Evolutionary conservation across 35 echinoderm and acorn worm genomes (phyloP), one percentile per base, ranked within the genome.

Genomic region (Diadema setosum): DNA sequence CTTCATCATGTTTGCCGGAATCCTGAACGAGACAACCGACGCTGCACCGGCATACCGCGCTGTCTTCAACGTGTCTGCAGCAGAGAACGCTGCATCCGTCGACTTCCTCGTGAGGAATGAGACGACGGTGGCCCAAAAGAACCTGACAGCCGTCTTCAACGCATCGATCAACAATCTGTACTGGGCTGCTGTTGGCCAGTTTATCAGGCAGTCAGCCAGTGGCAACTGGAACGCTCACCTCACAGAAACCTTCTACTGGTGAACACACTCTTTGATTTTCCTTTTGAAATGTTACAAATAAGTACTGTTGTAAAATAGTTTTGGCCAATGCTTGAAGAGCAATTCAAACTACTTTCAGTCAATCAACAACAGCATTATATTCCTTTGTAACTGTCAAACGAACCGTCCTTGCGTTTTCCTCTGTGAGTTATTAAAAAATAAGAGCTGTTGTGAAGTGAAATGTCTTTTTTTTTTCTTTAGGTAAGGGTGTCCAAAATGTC

Each of bases 181-280:
- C 93, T 89, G 56, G 52, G 57, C 92, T 25, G 58, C 48, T 80
- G 88, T 91, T 36, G 82, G 49, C 31, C 88, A 94, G 70, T 85
- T 64, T 50, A 57, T 99, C 30, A 85, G 89, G 40, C 87, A 57
- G 21, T 45, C 67, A 63, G 70, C 42, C 6, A 76, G 7, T 40
- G 70, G 70, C 7, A 81, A 91, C 82, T 83, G 82, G 82, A 99
- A 84, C 37, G 89, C 89, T 3, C 94, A 86, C 82, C 42, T 92
- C 45, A 99, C 91, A 64, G 82, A 92, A 11, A 94, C 90, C 20
- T 99, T 92, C 84, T 94, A 99, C 80, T 99, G 96, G 95, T 97
- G 70, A 97, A 91, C 55, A 35, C 43, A 5, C 14, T 55, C 21
- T 55, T 55, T 63, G n/a, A n/a, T n/a, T n/a, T n/a, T n/a, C n/a